Base-by-base conservation (phyloP, 2,113 vertebrate species). In the Chloroceryle aenea region DNA sequence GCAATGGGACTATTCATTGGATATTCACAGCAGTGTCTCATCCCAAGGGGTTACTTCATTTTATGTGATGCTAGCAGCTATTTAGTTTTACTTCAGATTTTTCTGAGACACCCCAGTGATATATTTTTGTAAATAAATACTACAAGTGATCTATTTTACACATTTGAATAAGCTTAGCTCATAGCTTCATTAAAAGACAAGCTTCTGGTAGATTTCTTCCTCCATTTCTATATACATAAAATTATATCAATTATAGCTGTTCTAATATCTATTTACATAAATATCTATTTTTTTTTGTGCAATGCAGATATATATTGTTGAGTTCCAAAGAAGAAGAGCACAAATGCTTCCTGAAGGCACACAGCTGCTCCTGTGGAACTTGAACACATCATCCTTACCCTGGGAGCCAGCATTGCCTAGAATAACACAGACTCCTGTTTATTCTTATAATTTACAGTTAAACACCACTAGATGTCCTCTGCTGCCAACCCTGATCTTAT, bases 381-480 rank as follows among this genome's bases (percentile, higher is more conserved):
- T 42, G 20, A 74, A 12, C 26, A 5, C 58, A 53, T 26, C 59
- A 61, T 5, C 42, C 13, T 30, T 32, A 12, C 25, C 40, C 42
- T 4, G 10, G 53, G 30, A 90, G 52, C 21, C 58, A 58, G 32
- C 19, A 5, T 10, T 36, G 50, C 29, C 43, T 1, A 0, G 20
- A 66, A 27, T 4, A 27, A 47, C 55, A 17, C 7, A 10, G 10
- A 4, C 22, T 58, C 23, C 40, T 62, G 30, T 38, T 88, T 19
- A 10, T 26, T 66, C 63, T 22, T 40, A 8, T 15, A 13, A 23
- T 72, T 90, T 93, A 53, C 88, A 68, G 55, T 47, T 29, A 6
- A 68, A 21, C 68, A 53, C 96, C 96, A 61, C 95, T 96, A 97
- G 96, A 92, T 93, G 95, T 94, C 95, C 63, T 84, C 79, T 94